Evolutionary conservation across 2,113 vertebrate genomes (phyloP).

Genomic region (Corythornis vintsioides): DNA sequence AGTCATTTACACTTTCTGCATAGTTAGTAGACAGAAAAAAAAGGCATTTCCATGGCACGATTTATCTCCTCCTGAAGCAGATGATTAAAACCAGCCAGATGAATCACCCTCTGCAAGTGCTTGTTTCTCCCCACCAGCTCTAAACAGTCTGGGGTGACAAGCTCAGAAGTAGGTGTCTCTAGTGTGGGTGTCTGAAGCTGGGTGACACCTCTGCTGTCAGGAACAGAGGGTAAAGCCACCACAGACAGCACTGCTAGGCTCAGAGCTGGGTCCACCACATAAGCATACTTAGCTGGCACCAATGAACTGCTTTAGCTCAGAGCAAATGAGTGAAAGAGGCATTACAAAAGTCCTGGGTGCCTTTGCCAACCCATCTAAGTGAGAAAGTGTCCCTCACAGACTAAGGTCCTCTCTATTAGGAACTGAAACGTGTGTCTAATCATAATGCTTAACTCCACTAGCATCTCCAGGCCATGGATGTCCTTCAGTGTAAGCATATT

Average conservation of each 20-base stretch:
- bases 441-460: neutral
- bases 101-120: conserved; percentile 50
- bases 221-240: neutral
- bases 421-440: neutral
- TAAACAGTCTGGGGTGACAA: conserved; percentile 36
- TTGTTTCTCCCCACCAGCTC: conserved; percentile 44
- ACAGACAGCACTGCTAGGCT: neutral
- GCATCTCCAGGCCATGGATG: neutral
- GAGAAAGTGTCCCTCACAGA: neutral
- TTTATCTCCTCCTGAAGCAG: conserved; percentile 33
- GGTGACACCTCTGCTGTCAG: neutral
- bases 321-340: neutral
- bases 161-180: conserved; percentile 35
- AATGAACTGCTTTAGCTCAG: neutral
- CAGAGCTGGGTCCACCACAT: neutral
- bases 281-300: neutral
- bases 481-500: neutral
- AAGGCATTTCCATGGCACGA: conserved; percentile 55
- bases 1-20: conserved; percentile 61
- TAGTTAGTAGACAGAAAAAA: conserved; percentile 60
- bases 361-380: neutral
- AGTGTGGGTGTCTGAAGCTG: conserved; percentile 34
- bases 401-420: neutral
- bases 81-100: conserved; percentile 49
- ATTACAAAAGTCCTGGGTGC: neutral